Conservation (phyloP, 2,888 invertebrate genomes). For the Noctua pronuba region DNA sequence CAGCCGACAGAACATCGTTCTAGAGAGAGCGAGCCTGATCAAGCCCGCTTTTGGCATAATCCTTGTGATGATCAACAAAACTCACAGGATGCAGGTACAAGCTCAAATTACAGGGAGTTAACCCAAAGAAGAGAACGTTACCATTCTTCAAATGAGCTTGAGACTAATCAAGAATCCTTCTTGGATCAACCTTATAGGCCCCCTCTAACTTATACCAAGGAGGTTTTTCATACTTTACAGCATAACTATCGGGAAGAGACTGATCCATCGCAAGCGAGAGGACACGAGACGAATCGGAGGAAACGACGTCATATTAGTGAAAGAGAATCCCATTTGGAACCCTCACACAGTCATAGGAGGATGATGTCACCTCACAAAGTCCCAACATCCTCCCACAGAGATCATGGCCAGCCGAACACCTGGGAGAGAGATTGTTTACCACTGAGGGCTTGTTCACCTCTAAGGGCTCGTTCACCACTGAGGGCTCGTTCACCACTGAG, state of each 20-base stretch:
- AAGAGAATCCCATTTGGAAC: slow-evolving; percentile 5
- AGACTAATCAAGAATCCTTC: background rate
- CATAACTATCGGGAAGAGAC: background rate
- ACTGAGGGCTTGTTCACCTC: background rate
- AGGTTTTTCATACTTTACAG: background rate
- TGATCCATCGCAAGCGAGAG: background rate
- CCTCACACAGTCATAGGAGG: background rate
- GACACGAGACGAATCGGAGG: background rate
- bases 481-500: background rate
- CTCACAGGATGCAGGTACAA: background rate
- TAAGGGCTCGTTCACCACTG: background rate
- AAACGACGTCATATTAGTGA: background rate
- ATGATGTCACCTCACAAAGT: background rate
- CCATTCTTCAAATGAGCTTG: slow-evolving; percentile 1
- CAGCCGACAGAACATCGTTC: background rate
- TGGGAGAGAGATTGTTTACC: background rate
- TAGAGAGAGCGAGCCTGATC: background rate
- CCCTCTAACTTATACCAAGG: background rate
- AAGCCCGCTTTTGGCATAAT: background rate
- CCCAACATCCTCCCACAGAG: background rate
- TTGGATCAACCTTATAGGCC: background rate
- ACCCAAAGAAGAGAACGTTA: background rate
- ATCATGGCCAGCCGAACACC: background rate
- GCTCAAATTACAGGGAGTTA: background rate
- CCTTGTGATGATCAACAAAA: background rate